Base-by-base conservation (phyloP, 2,888 invertebrate species). In the Ormyrus labotus region DNA sequence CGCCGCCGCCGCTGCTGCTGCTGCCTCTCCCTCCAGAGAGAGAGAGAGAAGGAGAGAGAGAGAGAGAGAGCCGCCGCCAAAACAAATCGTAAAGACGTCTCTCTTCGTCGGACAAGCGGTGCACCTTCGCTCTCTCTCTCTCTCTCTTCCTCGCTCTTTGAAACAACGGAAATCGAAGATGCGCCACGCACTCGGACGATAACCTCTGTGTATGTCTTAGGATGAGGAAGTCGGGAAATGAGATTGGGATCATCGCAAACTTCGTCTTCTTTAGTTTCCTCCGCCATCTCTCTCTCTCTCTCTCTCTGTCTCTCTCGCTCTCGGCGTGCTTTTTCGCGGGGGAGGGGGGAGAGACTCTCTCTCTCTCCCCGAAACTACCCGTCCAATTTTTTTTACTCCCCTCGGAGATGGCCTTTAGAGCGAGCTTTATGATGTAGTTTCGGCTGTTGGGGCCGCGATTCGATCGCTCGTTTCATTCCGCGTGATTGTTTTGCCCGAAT, bases 21-120 rank as follows among this genome's bases (percentile, higher is more conserved):
- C 47, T 50, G 47, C 64, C 50, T 53, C 73, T 55, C 68, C n/a
- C 64, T 68, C 79, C 19, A 34, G 34, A 34, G 34, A 34, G 34
- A 34, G 34, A 34, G 1, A 4, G 34, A 34, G 34, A 34, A 2
- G 2, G 34, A 4, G 34, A 34, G 34, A 34, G 2, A 1, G 34
- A 34, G 34, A 34, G 34, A 34, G 34, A 34, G 34, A 34, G 19
- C 81, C 84, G 86, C 88, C 87, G 87, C 87, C 87, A 87, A 88
- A 88, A 88, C 88, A 88, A 88, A 88, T 88, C 88, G 87, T 88
- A 87, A 88, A 88, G 87, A 87, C 87, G 85, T 84, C 86, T 81
- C 80, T 48, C 60, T 55, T 64, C 55, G 73, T 72, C 69, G 19
- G 68, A 63, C 60, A 9, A 50, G n/a, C 53, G 64, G 8, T 45